Evolutionary conservation across 2,113 vertebrate species (phyloP), one percentile per base, ranked within the genome.

Genomic region (Chloebia gouldiae): DNA sequence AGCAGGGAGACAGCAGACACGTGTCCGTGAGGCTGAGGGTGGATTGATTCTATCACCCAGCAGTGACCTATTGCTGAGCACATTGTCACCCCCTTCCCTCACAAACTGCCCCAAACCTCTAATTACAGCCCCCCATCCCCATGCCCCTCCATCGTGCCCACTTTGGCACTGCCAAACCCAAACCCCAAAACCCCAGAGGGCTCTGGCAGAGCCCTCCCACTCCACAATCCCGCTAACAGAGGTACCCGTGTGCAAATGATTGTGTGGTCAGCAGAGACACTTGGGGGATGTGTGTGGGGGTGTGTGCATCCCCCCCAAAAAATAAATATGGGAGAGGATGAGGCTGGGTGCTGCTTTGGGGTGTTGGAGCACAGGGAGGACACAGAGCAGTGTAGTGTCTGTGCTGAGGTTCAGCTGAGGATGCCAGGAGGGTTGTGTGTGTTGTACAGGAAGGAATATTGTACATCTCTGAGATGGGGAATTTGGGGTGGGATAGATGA

Each of bases 211-310:
- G 18, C 35, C 50, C 28, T 68, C 39, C 50, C 0, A 0, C 24
- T 51, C 11, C 75, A 4, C 0, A 0, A 45, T 42, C 51, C 50
- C 7, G 3, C 10, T 8, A 17, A 8, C 6, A 3, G 31, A 72
- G 37, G 8, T 33, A 33, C 30, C 37, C 13, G 18, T 18, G 47
- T 0, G 0, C n/a, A 49, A 65, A 30, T 0, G 2, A 64, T 8
- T 11, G 33, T 6, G 2, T 3, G 25, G 49, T 5, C 33, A 19
- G 13, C 19, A 27, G 22, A 61, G 51, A 9, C 50, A 28, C 7
- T 0, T 0, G 7, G 5, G 3, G n/a, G 5, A 25, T 10, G 49
- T 2, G 42, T 8, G 54, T 3, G 33, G 2, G 56, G 1, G 11
- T 1, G 23, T 25, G 51, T 47, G 39, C 57, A 50, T 8, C 18